These are phyloP conservation scores for Symphodus melops DNA, from an alignment of 2,113 vertebrate genomes.

Conservation along the genomic window DNA sequence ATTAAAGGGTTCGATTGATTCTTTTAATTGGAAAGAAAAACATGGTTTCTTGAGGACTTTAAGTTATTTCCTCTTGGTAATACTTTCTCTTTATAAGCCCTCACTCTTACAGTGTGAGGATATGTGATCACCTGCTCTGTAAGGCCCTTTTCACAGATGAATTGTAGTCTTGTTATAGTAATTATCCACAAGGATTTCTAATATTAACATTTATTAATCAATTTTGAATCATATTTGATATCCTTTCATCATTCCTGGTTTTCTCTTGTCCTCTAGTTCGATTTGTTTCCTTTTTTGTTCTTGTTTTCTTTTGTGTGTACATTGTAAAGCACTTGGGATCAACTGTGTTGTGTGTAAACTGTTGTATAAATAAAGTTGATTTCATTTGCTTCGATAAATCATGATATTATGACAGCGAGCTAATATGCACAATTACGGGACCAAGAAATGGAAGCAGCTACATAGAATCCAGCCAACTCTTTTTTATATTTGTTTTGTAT, in stretches of 20 bases:
- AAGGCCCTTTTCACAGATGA: background rate
- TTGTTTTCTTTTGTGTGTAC: too few relatives aligned
- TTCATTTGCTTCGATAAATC: background rate
- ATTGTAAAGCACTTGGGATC: too few relatives aligned
- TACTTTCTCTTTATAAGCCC: background rate
- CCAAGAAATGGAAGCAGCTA: background rate
- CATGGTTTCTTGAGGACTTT: background rate
- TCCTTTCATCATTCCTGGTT: too few relatives aligned
- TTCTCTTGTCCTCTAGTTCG: too few relatives aligned
- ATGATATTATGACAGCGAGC: background rate
- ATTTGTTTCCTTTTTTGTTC: too few relatives aligned
- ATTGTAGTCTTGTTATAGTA: too few relatives aligned
- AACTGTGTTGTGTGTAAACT: too few relatives aligned
- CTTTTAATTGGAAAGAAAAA: conserved; percentile 11
- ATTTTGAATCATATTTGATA: too few relatives aligned
- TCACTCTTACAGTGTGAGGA: background rate
- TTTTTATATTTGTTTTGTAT: too few relatives aligned
- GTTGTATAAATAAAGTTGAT: too few relatives aligned
- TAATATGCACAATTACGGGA: too few relatives aligned
- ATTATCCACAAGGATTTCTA: background rate
- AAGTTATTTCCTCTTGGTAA: background rate
- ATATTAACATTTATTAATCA: background rate
- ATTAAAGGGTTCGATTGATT: conserved; percentile 16
- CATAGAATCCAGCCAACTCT: background rate
- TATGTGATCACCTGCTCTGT: background rate